Conservation (phyloP, 2,113 vertebrate genomes). For the Equus quagga region DNA sequence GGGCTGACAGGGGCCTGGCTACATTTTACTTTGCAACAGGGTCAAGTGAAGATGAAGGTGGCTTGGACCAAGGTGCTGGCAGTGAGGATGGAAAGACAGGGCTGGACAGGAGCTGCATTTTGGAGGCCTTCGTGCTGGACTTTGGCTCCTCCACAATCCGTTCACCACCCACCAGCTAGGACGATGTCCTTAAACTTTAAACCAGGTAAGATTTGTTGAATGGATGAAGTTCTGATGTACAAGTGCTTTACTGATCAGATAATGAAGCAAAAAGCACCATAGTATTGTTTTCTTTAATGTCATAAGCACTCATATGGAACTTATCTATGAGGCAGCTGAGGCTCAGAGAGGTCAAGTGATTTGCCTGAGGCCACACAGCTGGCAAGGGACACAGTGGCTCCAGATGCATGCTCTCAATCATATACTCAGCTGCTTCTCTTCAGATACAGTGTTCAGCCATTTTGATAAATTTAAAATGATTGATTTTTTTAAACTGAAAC, state of each 20-base stretch:
- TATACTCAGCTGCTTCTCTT: neutral
- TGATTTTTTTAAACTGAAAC: neutral
- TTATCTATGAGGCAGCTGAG: neutral
- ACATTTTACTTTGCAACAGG: neutral
- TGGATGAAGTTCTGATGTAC: neutral
- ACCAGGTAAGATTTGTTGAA: neutral
- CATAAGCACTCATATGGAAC: neutral
- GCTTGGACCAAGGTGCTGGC: neutral
- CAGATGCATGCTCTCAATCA: accelerated
- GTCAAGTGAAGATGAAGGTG: neutral
- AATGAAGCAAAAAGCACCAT: neutral
- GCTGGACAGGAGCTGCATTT: neutral
- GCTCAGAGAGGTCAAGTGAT: neutral
- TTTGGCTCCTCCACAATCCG: neutral
- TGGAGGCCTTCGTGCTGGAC: neutral
- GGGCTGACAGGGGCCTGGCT: neutral
- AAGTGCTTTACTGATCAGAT: neutral
- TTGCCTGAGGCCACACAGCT: neutral
- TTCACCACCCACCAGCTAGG: accelerated
- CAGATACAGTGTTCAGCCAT: neutral
- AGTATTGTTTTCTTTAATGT: neutral
- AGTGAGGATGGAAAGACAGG: neutral
- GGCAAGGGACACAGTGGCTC: neutral
- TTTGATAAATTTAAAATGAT: conserved; percentile 21
- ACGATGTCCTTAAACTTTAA: neutral